Evolutionary conservation across 37 sponge, comb jelly and placozoan genomes (phyloP).

Genomic region (Chondrosia reniformis): DNA sequence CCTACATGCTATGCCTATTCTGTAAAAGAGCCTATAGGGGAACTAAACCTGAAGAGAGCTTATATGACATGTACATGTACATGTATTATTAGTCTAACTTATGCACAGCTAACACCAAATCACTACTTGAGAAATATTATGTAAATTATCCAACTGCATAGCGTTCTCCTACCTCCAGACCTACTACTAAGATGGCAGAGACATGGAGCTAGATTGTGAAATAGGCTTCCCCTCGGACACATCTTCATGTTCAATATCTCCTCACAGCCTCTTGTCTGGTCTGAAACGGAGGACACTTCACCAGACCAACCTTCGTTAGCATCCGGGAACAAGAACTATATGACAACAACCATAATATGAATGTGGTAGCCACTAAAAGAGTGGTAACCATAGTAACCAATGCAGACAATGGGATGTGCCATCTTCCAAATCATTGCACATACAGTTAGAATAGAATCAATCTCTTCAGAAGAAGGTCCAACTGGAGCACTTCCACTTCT

Average conservation of each 20-base stretch:
- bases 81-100: no score
- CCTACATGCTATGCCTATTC: no score
- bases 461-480: background rate
- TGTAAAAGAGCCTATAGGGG: no score
- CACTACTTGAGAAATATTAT: no score
- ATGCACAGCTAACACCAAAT: no score
- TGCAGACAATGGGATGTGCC: no score
- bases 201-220: background rate
- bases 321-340: conserved; percentile 24
- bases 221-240: conserved; percentile 5
- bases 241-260: background rate
- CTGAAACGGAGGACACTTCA: background rate
- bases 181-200: background rate
- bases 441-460: background rate
- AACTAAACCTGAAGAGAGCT: no score
- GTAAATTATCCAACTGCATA: no score
- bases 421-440: background rate
- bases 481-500: background rate
- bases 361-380: no score
- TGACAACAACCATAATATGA: no score
- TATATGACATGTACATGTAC: no score
- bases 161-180: conserved; percentile 19
- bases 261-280: background rate
- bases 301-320: background rate
- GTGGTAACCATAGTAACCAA: no score